phyloP scores from a whole-genome alignment of 2,888 invertebrate species.

The Deroplatys truncata region DNA sequence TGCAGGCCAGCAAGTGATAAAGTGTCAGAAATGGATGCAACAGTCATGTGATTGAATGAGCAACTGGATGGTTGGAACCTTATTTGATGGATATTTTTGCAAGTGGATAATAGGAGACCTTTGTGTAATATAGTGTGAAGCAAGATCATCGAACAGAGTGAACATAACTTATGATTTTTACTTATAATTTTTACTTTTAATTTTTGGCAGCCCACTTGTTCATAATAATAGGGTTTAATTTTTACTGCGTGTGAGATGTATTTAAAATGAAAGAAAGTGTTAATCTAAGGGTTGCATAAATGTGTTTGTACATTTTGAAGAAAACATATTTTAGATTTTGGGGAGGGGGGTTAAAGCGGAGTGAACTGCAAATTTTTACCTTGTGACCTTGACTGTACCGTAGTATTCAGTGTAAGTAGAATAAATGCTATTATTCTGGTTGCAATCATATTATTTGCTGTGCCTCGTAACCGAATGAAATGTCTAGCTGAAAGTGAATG shows the following conservation, averaged over 20 bases:
- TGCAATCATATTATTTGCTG: background rate
- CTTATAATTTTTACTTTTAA: background rate
- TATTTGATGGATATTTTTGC: background rate
- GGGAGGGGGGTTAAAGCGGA: background rate
- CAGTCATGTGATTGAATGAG: background rate
- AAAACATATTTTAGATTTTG: background rate
- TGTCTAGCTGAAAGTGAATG: background rate
- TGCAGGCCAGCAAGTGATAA: constrained; percentile 16
- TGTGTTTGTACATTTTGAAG: constrained; percentile 11
- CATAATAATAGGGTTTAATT: background rate
- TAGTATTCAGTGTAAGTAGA: constrained; percentile 21
- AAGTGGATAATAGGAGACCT: background rate
- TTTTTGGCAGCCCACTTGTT: background rate
- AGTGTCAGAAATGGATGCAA: constrained; percentile 5
- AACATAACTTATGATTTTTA: background rate
- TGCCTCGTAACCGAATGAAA: background rate
- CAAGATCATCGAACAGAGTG: background rate
- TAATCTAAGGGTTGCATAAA: constrained; percentile 3
- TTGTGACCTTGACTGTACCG: constrained; percentile 13
- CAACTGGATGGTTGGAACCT: background rate
- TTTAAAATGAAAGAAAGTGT: background rate
- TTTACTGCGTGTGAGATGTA: background rate
- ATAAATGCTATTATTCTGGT: background rate
- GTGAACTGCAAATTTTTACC: constrained; percentile 4
- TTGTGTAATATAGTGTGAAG: background rate